Base-by-base conservation (phyloP, 1,140 invertebrate species). In the Ephestia elutella region DNA sequence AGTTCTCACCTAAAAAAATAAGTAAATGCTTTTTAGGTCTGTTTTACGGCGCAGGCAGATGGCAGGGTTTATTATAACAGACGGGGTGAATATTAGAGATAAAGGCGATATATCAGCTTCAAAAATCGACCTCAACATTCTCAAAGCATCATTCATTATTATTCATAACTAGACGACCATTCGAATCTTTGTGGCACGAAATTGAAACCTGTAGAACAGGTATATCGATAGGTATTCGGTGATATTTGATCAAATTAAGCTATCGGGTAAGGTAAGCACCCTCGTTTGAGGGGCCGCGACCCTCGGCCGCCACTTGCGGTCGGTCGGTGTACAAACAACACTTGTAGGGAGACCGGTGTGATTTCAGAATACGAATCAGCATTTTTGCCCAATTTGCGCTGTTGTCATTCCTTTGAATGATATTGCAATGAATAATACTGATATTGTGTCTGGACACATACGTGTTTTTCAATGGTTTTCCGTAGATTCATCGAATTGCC, bases 271-370 rank as follows among this genome's bases (percentile, higher is more conserved):
- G 58, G 65, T 65, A 66, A 66, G 65, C 60, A 54, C 61, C 60
- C 64, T 68, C 54, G 59, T 67, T 63, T 56, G 71, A 71, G 60
- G 64, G 68, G 68, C 35, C 56, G 44, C 65, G 67, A 67, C 75
- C 78, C 70, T 66, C 60, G 57, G 60, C 69, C 60, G 57, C 60
- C 69, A 67, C 65, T 70, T 66, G 64, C 66, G 64, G 63, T 71
- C 66, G 64, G 67, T 64, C 65, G 49, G 18, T 64, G 63, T 62
- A 64, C 71, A 78, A 78, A 78, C 69, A 73, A 75, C 66, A 71
- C 66, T 72, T 62, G 68, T 61, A 59, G 58, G 59, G 64, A 57
- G 55, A 38, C 60, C 51, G 50, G 61, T 61, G 38, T 53, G 64
- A 66, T 66, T 66, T 57, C 48, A 59, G 25, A 58, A 17, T 49